phyloP scores from a whole-genome alignment of 2,888 invertebrate genomes.

The Boloria euphrosyne region DNA sequence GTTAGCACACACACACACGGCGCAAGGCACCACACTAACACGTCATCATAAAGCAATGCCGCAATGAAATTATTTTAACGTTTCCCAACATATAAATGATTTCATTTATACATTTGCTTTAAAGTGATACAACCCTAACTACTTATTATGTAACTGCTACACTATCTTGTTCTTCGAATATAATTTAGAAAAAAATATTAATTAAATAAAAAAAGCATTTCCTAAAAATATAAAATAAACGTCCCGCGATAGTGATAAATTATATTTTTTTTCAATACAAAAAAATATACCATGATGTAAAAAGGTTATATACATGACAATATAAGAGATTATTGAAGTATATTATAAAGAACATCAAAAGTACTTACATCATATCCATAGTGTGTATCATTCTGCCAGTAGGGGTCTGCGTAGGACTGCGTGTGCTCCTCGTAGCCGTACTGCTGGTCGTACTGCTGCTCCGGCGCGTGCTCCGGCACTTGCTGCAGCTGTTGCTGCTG shows the following conservation, averaged over 20 bases:
- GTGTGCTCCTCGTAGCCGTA: conserved; percentile 47
- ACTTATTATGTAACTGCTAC: no score
- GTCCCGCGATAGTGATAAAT: no score
- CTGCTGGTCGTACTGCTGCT: conserved; percentile 32
- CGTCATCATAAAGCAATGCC: not conserved
- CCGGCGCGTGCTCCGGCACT: conserved; percentile 7
- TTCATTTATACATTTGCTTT: no score
- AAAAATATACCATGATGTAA: no score
- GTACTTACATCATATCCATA: conserved; percentile 61
- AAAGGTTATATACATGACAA: not conserved
- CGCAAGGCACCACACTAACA: conserved; percentile 13
- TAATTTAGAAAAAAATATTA: no score
- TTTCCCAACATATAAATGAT: not conserved
- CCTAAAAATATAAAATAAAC: no score
- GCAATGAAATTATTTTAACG: not conserved
- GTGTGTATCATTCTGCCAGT: conserved; percentile 55
- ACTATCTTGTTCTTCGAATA: no score
- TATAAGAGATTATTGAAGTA: not conserved
- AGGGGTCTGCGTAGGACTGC: conserved; percentile 53
- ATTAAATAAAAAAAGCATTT: no score
- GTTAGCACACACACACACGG: conserved; percentile 42
- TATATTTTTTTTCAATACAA: no score
- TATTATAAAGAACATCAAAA: not conserved
- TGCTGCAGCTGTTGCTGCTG: conserved; percentile 25
- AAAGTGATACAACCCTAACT: no score